These are phyloP conservation scores for Charina bottae DNA, from an alignment of 2,113 vertebrate genomes.

Conservation along the genomic window DNA sequence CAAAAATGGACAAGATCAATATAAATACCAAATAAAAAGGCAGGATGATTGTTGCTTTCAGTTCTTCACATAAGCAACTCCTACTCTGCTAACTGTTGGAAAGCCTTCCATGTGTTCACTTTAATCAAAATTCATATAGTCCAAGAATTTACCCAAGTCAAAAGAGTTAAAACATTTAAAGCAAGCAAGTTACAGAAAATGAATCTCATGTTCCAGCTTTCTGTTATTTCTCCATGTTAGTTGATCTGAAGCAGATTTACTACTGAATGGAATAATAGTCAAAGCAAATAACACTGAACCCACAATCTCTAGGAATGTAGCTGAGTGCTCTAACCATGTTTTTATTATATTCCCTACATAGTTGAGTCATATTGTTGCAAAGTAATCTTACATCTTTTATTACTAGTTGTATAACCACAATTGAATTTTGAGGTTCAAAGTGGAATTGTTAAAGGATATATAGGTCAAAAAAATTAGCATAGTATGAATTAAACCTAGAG, in stretches of 20 bases:
- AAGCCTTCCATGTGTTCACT: background rate
- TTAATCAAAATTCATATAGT: background rate
- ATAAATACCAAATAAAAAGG: background rate
- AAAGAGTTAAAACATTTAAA: background rate
- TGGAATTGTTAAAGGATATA: conserved; percentile 4
- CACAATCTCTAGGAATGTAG: background rate
- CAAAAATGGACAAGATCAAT: background rate
- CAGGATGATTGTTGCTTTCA: background rate
- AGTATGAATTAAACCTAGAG: background rate
- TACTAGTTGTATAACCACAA: conserved; percentile 5
- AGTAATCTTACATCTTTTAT: background rate
- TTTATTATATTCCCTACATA: background rate
- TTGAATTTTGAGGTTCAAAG: conserved; percentile 3
- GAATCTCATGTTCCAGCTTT: background rate
- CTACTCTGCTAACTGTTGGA: background rate
- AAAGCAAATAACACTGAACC: background rate
- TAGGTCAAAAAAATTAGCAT: background rate
- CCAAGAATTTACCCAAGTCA: background rate
- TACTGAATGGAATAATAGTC: background rate
- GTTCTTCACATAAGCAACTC: background rate
- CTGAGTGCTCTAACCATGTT: background rate
- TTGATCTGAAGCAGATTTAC: background rate
- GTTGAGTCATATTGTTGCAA: background rate
- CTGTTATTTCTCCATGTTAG: background rate
- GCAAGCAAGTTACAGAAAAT: background rate